These are phyloP conservation scores for Trematocara unimaculatum DNA, from an alignment of 2,113 vertebrate species.

Conservation along the genomic window DNA sequence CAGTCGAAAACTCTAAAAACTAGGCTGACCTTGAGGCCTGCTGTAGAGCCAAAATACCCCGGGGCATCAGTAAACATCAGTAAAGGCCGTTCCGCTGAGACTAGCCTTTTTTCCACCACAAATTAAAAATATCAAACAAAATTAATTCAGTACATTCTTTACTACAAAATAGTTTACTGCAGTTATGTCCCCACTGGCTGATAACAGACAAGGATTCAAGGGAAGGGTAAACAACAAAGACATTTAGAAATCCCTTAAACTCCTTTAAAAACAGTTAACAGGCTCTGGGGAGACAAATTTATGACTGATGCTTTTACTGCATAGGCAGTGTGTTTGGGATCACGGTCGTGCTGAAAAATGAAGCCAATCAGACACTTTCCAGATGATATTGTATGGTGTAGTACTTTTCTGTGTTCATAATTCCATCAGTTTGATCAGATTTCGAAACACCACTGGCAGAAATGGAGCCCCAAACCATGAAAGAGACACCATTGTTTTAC, in stretches of 20 bases:
- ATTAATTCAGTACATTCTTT: not conserved
- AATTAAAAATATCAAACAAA: not conserved
- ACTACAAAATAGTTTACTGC: not conserved
- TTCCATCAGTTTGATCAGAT: not conserved
- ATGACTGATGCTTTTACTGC: not conserved
- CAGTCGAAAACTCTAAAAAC: not conserved
- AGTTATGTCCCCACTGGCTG: not conserved
- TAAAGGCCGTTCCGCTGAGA: fast-evolving
- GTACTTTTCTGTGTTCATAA: not conserved
- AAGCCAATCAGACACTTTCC: not conserved
- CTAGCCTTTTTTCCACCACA: not conserved
- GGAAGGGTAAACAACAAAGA: not conserved
- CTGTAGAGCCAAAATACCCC: not conserved
- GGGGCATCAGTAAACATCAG: not conserved
- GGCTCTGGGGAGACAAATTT: not conserved
- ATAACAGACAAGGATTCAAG: not conserved
- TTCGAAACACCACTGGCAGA: not conserved
- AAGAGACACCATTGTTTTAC: not conserved
- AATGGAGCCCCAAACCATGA: not conserved
- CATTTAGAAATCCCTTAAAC: not conserved
- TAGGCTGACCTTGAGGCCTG: not conserved
- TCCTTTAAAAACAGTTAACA: not conserved
- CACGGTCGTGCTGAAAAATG: fast-evolving
- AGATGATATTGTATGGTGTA: not conserved
- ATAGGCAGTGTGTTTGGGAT: fast-evolving